phyloP scores from a whole-genome alignment of 2,113 vertebrate species.

The Onychostruthus taczanowskii region DNA sequence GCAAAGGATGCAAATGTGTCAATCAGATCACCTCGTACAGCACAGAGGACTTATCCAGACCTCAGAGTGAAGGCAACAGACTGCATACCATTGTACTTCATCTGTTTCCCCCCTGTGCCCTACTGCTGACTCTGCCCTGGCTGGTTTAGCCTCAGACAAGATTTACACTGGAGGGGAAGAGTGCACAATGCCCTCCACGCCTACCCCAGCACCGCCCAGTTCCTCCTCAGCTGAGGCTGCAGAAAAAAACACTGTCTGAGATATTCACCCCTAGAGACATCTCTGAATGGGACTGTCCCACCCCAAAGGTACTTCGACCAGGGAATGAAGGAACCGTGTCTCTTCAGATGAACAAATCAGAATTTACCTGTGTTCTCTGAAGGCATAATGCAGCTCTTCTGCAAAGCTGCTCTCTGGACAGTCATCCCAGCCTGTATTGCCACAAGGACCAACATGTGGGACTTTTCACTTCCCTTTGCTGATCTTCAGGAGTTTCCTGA shows the following conservation, averaged over 20 bases:
- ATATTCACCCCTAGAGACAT: neutral
- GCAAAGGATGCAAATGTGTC: neutral
- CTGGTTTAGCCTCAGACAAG: neutral
- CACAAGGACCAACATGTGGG: neutral
- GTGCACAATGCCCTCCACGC: neutral
- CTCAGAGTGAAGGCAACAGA: neutral
- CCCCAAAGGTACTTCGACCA: neutral
- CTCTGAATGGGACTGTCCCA: neutral
- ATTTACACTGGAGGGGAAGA: neutral
- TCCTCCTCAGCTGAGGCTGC: neutral
- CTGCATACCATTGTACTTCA: neutral
- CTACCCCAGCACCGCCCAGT: fast-evolving
- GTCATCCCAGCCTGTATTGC: neutral
- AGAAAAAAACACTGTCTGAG: neutral
- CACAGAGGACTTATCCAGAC: neutral
- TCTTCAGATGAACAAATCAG: neutral
- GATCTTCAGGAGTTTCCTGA: neutral
- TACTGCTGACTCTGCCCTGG: neutral
- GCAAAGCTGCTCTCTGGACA: neutral
- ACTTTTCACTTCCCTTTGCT: neutral
- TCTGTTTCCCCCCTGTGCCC: neutral
- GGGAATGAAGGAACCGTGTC: neutral
- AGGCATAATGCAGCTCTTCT: neutral
- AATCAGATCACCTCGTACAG: neutral
- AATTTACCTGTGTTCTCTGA: neutral